phyloP scores from a whole-genome alignment of 2,888 invertebrate species.

The Cerceris rybyensis region DNA sequence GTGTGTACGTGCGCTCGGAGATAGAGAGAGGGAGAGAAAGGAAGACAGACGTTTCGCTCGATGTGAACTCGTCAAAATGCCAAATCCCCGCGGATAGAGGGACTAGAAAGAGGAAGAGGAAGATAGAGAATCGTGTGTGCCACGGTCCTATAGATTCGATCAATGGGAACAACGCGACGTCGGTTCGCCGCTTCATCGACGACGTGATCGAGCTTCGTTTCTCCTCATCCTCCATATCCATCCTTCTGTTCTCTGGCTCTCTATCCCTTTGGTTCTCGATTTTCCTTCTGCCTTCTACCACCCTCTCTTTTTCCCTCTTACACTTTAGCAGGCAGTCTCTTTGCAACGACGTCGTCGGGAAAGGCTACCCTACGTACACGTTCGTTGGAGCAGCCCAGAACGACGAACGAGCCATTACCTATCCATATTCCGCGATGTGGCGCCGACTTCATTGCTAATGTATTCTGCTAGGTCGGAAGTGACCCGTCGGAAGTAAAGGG shows the following conservation, averaged over 20 bases:
- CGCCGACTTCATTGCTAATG: slow-evolving; percentile 23
- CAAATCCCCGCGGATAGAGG: slow-evolving; percentile 60
- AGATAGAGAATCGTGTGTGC: slow-evolving; percentile 31
- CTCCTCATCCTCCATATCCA: slow-evolving; percentile 35
- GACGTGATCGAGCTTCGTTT: slow-evolving; percentile 58
- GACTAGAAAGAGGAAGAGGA: background rate
- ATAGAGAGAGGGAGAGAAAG: slow-evolving; percentile 15
- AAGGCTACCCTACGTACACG: slow-evolving; percentile 27
- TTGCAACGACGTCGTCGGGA: slow-evolving; percentile 33
- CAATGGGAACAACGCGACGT: slow-evolving; percentile 60
- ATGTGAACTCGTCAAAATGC: slow-evolving; percentile 65
- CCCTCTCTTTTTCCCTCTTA: slow-evolving; percentile 1
- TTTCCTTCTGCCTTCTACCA: background rate
- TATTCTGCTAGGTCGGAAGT: slow-evolving; percentile 34
- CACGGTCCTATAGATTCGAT: slow-evolving; percentile 57
- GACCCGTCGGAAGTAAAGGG: slow-evolving; percentile 21
- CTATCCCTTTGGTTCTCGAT: slow-evolving; percentile 28
- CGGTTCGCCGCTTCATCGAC: slow-evolving; percentile 62
- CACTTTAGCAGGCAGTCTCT: slow-evolving; percentile 42
- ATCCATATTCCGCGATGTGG: slow-evolving; percentile 13
- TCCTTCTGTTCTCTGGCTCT: slow-evolving; percentile 18
- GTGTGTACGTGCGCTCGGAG: background rate
- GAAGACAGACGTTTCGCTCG: slow-evolving; percentile 42
- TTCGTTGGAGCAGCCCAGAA: slow-evolving; percentile 32
- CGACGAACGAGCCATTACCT: slow-evolving; percentile 32